phyloP scores from a whole-genome alignment of 1,140 invertebrate species.

The Oscheius sp. region DNA sequence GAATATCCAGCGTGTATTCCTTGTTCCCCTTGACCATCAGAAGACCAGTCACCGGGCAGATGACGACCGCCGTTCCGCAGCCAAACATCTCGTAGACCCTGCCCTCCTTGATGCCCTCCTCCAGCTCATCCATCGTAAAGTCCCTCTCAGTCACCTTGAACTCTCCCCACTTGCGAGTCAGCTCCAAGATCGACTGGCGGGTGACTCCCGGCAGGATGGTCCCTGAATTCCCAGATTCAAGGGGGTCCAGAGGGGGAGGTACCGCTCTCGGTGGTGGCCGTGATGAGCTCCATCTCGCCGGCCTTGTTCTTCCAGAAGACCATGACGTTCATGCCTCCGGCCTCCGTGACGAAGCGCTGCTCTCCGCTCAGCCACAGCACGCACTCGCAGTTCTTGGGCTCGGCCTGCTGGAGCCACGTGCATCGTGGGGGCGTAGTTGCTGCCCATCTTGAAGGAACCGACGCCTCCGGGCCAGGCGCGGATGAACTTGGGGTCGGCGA shows the following conservation, averaged over 20 bases:
- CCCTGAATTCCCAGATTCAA: too few relatives aligned
- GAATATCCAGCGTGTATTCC: too few relatives aligned
- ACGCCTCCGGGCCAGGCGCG: slow-evolving; percentile 93
- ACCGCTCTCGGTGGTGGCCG: slow-evolving; percentile 75
- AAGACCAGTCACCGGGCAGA: slow-evolving; percentile 54
- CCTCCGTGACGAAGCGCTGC: slow-evolving; percentile 90
- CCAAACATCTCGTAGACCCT: slow-evolving; percentile 68
- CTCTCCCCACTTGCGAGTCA: slow-evolving; percentile 77
- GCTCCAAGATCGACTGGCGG: slow-evolving; percentile 78
- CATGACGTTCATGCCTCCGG: slow-evolving; percentile 98
- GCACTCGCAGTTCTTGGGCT: slow-evolving; percentile 74
- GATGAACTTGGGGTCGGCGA: slow-evolving; percentile 77
- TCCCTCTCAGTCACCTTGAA: slow-evolving; percentile 78
- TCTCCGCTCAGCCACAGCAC: slow-evolving; percentile 94
- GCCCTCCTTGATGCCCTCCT: slow-evolving; percentile 74
- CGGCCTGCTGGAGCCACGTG: slow-evolving; percentile 71
- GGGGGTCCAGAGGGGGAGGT: too few relatives aligned
- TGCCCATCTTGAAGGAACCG: slow-evolving; percentile 87
- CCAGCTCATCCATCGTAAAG: slow-evolving; percentile 82
- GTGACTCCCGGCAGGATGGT: slow-evolving; percentile 87
- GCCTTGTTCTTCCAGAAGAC: slow-evolving; percentile 80
- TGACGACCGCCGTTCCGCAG: slow-evolving; percentile 55
- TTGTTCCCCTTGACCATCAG: slow-evolving; percentile 36
- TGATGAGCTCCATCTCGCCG: slow-evolving; percentile 86
- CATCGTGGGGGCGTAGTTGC: slow-evolving; percentile 69